phyloP scores from a whole-genome alignment of 2,888 invertebrate genomes.

The Miltochrista miniata region DNA sequence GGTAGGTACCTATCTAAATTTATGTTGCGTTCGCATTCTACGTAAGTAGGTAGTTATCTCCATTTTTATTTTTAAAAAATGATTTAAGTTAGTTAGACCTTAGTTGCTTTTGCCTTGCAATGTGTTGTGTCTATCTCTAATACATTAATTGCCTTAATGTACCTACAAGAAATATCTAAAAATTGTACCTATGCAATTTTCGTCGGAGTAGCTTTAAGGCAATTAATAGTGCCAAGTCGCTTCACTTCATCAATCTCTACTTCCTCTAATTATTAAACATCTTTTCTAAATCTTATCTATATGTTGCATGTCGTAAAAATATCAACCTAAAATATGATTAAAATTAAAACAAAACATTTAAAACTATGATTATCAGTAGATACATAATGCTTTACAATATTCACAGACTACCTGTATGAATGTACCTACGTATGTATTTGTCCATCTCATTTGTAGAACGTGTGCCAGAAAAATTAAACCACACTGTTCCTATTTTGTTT shows the following conservation, averaged over 20 bases:
- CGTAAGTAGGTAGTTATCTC: background rate
- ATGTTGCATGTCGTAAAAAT: constrained; percentile 63
- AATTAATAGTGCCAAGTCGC: constrained; percentile 14
- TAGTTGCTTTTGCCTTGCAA: constrained; percentile 15
- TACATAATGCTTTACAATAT: constrained; percentile 37
- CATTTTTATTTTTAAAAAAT: background rate
- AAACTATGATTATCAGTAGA: background rate
- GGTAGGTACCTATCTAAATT: too few species aligned
- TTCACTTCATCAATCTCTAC: constrained; percentile 44
- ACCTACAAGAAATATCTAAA: background rate
- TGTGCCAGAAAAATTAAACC: background rate
- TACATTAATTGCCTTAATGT: constrained; percentile 21
- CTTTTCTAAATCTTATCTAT: constrained; percentile 39
- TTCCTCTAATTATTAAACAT: constrained; percentile 45
- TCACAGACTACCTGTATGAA: constrained; percentile 27
- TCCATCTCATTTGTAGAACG: background rate
- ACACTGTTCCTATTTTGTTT: background rate
- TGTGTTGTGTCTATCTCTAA: constrained; percentile 12
- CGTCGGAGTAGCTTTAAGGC: constrained; percentile 9
- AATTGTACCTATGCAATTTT: background rate
- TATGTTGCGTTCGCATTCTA: background rate
- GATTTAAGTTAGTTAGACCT: background rate
- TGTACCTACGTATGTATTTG: too few species aligned
- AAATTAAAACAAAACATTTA: constrained; percentile 19
- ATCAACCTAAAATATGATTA: constrained; percentile 26